Percentiles rank a stretch among this genome's conserved stretches.
Conservation (phyloP, 2,113 vertebrate genomes). For the Lethenteron reissneri region DNA sequence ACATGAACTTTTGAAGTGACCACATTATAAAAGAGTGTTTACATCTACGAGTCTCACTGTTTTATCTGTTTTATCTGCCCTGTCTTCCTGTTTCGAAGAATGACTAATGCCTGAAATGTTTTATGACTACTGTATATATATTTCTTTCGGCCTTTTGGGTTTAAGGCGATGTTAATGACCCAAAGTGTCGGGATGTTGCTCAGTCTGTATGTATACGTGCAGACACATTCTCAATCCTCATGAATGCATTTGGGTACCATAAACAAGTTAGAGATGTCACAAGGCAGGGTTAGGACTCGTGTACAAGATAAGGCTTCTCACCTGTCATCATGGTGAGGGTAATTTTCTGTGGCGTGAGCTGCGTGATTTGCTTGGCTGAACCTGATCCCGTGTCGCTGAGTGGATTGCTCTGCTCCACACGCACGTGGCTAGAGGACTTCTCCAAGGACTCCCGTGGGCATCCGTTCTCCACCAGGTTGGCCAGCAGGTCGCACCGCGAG, state of each 20-base stretch:
- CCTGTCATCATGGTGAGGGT: conserved; percentile 53
- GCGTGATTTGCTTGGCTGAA: conserved; percentile 33
- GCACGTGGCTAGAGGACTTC: conserved; percentile 35
- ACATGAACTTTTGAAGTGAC: no score
- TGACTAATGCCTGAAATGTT: no score
- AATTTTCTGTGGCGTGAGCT: conserved; percentile 63
- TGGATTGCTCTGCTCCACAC: conserved; percentile 24
- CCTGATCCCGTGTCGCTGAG: conserved; percentile 55
- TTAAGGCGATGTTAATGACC: no score
- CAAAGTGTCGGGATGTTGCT: no score
- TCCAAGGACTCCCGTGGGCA: conserved; percentile 34
- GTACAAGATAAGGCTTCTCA: conserved; percentile 16
- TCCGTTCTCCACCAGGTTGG: conserved; percentile 41
- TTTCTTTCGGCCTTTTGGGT: no score
- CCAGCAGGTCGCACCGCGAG: conserved; percentile 51
- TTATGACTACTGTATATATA: no score
- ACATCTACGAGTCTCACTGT: no score
- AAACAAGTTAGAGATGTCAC: not conserved
- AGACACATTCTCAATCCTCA: no score
- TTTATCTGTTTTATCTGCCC: no score
- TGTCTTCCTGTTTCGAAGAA: no score
- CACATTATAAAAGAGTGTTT: no score
- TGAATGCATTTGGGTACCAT: not conserved
- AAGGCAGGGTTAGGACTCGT: not conserved
- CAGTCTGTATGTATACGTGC: no score